Evolutionary conservation across 2,797 vertebrate genomes (phyloP).

Genomic region (Silurus aristotelis): DNA sequence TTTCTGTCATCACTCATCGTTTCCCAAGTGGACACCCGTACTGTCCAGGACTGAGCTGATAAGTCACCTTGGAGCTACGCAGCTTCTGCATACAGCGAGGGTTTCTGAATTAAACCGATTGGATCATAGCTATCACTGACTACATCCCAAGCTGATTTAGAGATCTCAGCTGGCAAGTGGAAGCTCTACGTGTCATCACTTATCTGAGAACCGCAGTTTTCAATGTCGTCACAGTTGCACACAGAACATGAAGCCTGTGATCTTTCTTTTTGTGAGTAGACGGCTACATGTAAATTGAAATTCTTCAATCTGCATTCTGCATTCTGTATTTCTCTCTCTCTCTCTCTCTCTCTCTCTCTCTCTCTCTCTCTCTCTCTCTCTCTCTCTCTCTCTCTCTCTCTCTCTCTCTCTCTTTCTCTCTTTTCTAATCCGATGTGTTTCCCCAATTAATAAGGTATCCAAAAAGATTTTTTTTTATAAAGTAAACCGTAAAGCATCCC

Average conservation of each 20-base stretch:
- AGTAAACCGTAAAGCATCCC: neutral
- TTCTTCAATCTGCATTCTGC: neutral
- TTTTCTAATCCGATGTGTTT: neutral
- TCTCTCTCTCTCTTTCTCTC: neutral
- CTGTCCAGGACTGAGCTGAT: constrained; percentile 54
- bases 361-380: neutral
- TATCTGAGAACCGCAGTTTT: neutral
- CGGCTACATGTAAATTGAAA: too few relatives aligned
- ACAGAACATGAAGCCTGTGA: neutral
- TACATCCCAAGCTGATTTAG: constrained; percentile 36
- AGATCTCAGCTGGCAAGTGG: constrained; percentile 33
- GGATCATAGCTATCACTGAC: constrained; percentile 27
- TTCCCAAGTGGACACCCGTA: constrained; percentile 58
- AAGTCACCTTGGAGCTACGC: constrained; percentile 56
- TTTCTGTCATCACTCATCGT: constrained; percentile 52
- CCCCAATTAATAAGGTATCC: neutral
- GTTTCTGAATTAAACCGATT: constrained; percentile 35
- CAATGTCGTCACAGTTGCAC: neutral
- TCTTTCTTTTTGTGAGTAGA: neutral
- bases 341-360: neutral
- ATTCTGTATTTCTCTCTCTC: too few relatives aligned
- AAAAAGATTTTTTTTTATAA: neutral
- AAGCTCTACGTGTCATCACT: constrained; percentile 12
- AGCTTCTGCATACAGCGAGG: constrained; percentile 24
- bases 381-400: too few relatives aligned